Evolutionary conservation across 2,888 invertebrate species (phyloP).

Genomic region (Cinara cedri): DNA sequence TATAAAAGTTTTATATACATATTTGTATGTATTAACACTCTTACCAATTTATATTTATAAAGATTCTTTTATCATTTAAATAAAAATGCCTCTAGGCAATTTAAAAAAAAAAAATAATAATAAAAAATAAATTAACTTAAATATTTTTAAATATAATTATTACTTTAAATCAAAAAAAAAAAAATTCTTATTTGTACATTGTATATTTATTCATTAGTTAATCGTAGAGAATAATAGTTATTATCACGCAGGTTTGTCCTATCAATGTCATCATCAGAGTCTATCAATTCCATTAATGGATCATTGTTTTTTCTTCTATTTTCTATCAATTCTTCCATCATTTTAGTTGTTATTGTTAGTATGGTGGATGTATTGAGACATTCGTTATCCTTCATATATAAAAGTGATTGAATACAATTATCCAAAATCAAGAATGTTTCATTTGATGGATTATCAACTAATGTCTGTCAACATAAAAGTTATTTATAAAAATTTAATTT

Average conservation of each 20-base stretch:
- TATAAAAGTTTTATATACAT: too few species aligned
- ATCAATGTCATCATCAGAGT: constrained; percentile 9
- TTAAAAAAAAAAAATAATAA: too few species aligned
- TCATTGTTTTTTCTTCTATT: constrained; percentile 1
- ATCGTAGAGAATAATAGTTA: background rate
- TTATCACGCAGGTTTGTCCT: background rate
- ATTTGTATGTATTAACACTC: too few species aligned
- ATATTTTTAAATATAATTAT: too few species aligned
- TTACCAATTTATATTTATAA: too few species aligned
- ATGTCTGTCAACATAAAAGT: background rate
- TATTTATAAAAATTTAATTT: background rate
- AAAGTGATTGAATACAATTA: constrained; percentile 15
- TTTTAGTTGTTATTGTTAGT: background rate
- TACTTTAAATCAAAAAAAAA: too few species aligned
- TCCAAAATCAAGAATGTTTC: constrained; percentile 29
- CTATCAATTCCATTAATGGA: background rate
- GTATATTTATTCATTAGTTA: background rate
- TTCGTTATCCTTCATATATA: constrained; percentile 28
- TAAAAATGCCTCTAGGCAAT: too few species aligned
- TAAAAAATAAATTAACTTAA: too few species aligned
- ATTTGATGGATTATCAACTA: constrained; percentile 20
- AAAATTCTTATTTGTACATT: background rate
- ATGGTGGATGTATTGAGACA: background rate
- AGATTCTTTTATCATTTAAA: too few species aligned
- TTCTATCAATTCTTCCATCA: constrained; percentile 22